Conservation (phyloP, 1,140 invertebrate genomes). For the Eupeodes corollae region DNA sequence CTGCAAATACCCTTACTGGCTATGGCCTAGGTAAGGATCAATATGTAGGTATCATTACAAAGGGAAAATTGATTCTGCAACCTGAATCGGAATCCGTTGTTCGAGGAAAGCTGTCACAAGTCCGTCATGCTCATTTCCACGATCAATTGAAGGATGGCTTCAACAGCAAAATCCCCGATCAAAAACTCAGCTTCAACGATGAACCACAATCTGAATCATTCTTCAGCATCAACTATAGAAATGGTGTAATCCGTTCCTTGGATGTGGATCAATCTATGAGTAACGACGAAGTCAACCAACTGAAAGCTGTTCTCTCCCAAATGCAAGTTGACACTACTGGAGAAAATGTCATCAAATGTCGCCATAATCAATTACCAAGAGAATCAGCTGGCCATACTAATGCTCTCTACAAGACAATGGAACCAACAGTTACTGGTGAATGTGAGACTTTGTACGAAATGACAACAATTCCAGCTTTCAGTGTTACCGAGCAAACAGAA, state of each 20-base stretch:
- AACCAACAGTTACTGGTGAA: conserved; percentile 54
- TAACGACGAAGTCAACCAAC: conserved; percentile 52
- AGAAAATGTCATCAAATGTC: conserved; percentile 36
- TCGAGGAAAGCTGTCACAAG: conserved; percentile 39
- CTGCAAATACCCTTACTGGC: conserved; percentile 44
- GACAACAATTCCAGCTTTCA: conserved; percentile 35
- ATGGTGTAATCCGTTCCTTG: conserved; percentile 36
- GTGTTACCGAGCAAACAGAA: conserved; percentile 30
- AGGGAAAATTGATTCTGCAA: conserved; percentile 42
- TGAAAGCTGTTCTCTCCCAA: conserved; percentile 52
- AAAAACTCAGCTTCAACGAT: neutral
- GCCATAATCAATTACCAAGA: conserved; percentile 39
- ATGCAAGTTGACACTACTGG: conserved; percentile 50
- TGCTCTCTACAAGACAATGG: conserved; percentile 51
- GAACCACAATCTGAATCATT: conserved; percentile 38
- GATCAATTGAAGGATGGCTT: conserved; percentile 33
- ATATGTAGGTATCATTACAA: conserved; percentile 44
- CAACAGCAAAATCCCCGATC: conserved; percentile 35
- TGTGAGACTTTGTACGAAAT: conserved; percentile 57
- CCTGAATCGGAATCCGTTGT: conserved; percentile 34
- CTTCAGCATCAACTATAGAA: conserved; percentile 48
- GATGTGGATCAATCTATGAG: conserved; percentile 32
- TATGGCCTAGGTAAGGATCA: conserved; percentile 42
- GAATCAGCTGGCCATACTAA: conserved; percentile 33
- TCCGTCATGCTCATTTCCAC: conserved; percentile 45